These are phyloP conservation scores for Odocoileus virginianus DNA, from an alignment of 2,113 vertebrate genomes.

Conservation along the genomic window DNA sequence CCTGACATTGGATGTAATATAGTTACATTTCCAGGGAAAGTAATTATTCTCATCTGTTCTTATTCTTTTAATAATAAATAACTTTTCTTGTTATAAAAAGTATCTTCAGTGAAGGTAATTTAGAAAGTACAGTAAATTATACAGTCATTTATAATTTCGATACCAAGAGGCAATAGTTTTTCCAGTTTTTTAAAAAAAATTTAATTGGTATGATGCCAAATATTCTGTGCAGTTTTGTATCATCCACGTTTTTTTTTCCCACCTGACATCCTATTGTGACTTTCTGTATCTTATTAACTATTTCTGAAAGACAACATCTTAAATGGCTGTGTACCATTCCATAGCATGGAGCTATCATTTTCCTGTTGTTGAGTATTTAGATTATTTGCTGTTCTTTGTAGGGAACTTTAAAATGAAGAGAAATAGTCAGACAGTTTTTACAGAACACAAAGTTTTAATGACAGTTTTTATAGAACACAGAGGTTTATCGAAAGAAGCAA, in stretches of 20 bases:
- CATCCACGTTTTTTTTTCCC: not conserved
- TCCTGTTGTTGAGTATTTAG: not conserved
- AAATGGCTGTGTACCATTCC: not conserved
- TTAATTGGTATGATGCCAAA: not conserved
- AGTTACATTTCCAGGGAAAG: slow-evolving; percentile 2
- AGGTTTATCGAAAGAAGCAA: not conserved
- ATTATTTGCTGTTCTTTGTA: not conserved
- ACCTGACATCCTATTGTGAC: not conserved
- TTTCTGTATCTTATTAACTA: not conserved
- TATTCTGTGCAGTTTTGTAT: not conserved
- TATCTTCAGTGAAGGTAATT: not conserved
- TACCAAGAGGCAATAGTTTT: not conserved
- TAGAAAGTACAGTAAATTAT: slow-evolving; percentile 18
- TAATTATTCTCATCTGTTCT: not conserved
- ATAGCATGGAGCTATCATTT: not conserved
- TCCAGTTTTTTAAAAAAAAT: not conserved
- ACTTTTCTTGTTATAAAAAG: not conserved
- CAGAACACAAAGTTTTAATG: not conserved
- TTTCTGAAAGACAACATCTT: not conserved
- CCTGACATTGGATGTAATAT: not conserved
- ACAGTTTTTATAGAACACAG: not conserved
- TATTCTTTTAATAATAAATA: slow-evolving; percentile 16
- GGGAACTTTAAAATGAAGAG: not conserved
- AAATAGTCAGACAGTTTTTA: not conserved
- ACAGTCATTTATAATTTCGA: not conserved